phyloP scores from a whole-genome alignment of 2,797 vertebrate species.

The Salarias fasciatus region DNA sequence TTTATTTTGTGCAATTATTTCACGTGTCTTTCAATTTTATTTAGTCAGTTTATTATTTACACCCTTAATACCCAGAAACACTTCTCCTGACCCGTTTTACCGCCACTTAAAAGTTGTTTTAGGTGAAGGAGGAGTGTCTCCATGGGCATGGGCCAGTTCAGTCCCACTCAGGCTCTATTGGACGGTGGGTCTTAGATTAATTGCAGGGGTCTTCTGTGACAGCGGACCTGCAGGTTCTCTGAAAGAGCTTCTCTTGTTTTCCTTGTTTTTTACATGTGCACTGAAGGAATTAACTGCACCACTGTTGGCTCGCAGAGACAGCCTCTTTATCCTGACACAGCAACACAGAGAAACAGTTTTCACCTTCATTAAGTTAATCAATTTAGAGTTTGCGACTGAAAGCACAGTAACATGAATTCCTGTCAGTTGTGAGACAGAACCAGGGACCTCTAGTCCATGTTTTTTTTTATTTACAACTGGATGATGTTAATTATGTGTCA shows the following conservation, averaged over 20 bases:
- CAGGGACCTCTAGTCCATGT: neutral
- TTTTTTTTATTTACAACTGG: constrained; percentile 3
- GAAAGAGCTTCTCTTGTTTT: constrained; percentile 13
- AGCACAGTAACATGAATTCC: constrained; percentile 1
- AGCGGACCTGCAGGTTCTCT: constrained; percentile 31
- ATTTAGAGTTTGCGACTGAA: constrained; percentile 1
- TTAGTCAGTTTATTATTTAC: no score
- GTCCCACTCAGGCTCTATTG: constrained; percentile 46
- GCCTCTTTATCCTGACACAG: neutral
- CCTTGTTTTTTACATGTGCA: neutral
- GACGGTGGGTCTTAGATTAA: constrained; percentile 42
- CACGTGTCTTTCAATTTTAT: no score
- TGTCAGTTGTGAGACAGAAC: neutral
- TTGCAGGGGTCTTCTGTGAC: constrained; percentile 50
- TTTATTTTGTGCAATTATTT: no score
- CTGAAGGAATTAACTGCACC: constrained; percentile 3
- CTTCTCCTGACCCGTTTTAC: constrained; percentile 31
- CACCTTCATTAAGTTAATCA: constrained; percentile 9
- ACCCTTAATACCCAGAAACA: no score
- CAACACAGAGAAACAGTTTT: neutral
- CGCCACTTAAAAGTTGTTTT: constrained; percentile 30
- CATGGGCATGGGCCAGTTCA: constrained; percentile 30
- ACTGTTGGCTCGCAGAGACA: constrained; percentile 2
- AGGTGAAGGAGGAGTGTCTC: constrained; percentile 24
- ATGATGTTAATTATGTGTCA: neutral